These are phyloP conservation scores for Perdita meconis DNA, from an alignment of 2,888 invertebrate genomes.

Conservation along the genomic window DNA sequence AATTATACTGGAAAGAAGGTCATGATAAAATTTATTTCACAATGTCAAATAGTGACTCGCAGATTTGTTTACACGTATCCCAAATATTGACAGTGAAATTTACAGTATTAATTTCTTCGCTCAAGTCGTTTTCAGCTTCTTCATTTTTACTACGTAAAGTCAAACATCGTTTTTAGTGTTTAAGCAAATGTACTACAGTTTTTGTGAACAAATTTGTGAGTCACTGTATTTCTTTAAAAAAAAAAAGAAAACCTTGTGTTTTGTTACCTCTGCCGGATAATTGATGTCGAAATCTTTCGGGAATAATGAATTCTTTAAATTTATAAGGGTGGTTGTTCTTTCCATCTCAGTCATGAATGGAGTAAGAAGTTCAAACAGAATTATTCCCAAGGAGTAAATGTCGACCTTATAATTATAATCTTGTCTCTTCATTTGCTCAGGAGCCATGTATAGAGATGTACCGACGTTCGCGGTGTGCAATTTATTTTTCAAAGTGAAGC, in stretches of 20 bases:
- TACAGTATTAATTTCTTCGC: no score
- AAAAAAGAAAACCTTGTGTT: conserved; percentile 7
- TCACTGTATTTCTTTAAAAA: no score
- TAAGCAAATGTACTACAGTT: no score
- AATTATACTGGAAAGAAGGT: conserved; percentile 86
- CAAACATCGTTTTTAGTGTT: no score
- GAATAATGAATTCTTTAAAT: conserved; percentile 88
- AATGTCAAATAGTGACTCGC: no score
- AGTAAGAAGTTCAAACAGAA: conserved; percentile 95
- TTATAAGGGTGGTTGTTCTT: conserved; percentile 88
- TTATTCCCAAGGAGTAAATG: conserved; percentile 96
- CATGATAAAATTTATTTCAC: conserved; percentile 5
- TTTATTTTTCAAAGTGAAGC: conserved; percentile 78
- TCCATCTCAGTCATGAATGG: conserved; percentile 97
- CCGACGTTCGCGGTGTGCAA: conserved; percentile 88
- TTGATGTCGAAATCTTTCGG: conserved; percentile 88
- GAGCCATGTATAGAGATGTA: conserved; percentile 98
- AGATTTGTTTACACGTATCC: no score
- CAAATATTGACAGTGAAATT: no score
- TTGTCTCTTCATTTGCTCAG: conserved; percentile 93
- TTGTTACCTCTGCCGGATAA: conserved; percentile 89
- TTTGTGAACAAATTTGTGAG: no score
- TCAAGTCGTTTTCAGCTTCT: no score
- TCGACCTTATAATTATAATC: conserved; percentile 96
- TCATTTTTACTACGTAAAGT: no score